phyloP scores from a whole-genome alignment of 1,140 invertebrate species.

The Magallana gigas region DNA sequence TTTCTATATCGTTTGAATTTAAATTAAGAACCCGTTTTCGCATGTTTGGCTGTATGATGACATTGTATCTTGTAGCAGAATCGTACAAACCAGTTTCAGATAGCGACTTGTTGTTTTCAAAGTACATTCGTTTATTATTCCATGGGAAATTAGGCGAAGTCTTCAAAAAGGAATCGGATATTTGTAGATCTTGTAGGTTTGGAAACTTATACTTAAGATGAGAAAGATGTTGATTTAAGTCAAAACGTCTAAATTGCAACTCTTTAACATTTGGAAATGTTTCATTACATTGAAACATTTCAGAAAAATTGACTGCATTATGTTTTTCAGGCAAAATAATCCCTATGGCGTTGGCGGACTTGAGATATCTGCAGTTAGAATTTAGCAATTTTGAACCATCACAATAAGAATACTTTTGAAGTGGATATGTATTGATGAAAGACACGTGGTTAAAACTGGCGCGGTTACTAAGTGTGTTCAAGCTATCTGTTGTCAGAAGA shows the following conservation, averaged over 20 bases:
- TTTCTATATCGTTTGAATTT: slow-evolving; percentile 58
- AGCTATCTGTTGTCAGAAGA: not conserved
- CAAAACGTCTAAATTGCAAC: slow-evolving; percentile 52
- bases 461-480: slow-evolving; percentile 20
- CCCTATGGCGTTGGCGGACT: not conserved
- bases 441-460: not conserved
- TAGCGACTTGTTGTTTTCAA: slow-evolving; percentile 58
- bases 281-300: slow-evolving; percentile 47
- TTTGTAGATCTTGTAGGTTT: slow-evolving; percentile 63
- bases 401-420: not conserved
- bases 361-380: not conserved
- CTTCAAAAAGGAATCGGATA: slow-evolving; percentile 60
- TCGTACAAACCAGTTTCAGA: slow-evolving; percentile 57
- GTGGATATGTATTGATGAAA: not conserved
- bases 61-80: slow-evolving; percentile 51
- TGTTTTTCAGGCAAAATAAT: not conserved
- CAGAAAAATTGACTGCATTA: not conserved
- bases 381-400: not conserved
- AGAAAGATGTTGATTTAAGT: slow-evolving; percentile 49
- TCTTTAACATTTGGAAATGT: slow-evolving; percentile 53
- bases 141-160: slow-evolving; percentile 62
- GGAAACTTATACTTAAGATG: slow-evolving; percentile 57
- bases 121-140: slow-evolving; percentile 33
- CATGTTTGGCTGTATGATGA: slow-evolving; percentile 56
- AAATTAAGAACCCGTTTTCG: slow-evolving; percentile 57